Evolutionary conservation across 2,113 vertebrate species (phyloP).

Genomic region (Cromileptes altivelis): DNA sequence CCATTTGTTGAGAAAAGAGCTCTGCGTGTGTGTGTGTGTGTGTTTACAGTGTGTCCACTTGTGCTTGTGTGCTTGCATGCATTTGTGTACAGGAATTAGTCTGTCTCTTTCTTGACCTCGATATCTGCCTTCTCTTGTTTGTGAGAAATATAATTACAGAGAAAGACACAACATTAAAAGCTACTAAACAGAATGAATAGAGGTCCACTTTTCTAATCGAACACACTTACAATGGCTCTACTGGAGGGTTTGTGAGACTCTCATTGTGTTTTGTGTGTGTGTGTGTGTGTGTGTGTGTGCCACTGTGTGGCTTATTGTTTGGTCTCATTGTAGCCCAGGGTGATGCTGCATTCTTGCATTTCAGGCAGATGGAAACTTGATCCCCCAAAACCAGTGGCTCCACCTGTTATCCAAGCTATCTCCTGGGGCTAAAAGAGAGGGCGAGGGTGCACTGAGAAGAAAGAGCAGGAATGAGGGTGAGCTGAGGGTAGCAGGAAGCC

Average conservation of each 20-base stretch:
- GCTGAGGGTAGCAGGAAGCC: conserved; percentile 65
- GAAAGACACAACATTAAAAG: conserved; percentile 28
- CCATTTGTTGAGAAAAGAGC: not conserved
- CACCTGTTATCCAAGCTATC: conserved; percentile 76
- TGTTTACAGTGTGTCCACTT: not conserved
- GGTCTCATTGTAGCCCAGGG: conserved; percentile 51
- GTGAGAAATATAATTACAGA: conserved; percentile 30
- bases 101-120: not conserved
- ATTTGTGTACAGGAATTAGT: conserved; percentile 11
- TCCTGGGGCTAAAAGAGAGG: conserved; percentile 67
- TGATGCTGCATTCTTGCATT: conserved; percentile 69
- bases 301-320: conserved; percentile 55
- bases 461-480: conserved; percentile 64
- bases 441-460: conserved; percentile 57
- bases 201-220: conserved; percentile 33
- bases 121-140: conserved; percentile 9
- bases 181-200: conserved; percentile 37
- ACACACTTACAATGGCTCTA: conserved; percentile 20
- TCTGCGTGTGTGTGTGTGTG: not conserved
- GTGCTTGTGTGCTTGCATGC: not conserved
- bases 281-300: not conserved
- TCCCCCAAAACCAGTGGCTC: conserved; percentile 64
- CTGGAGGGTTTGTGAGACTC: conserved; percentile 2
- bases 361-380: conserved; percentile 73
- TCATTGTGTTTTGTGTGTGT: not conserved